Evolutionary conservation across 2,113 vertebrate species (phyloP).

Genomic region (Platichthys stellatus): DNA sequence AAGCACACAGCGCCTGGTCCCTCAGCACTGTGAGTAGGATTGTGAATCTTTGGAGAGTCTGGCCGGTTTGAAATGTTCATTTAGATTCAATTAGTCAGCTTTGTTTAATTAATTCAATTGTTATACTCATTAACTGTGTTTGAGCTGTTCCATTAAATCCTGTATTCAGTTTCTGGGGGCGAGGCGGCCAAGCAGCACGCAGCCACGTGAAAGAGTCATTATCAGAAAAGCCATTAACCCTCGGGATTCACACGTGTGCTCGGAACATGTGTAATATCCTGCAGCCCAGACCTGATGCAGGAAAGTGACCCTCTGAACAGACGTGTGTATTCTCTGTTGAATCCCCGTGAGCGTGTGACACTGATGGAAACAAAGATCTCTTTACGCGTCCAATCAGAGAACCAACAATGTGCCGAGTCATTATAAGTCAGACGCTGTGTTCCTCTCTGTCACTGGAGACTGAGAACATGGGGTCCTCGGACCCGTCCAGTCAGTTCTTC

Average conservation of each 20-base stretch:
- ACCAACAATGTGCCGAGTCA: slow-evolving; percentile 26
- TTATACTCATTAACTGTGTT: slow-evolving; percentile 65
- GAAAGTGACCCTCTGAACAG: too few species aligned
- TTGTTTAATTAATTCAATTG: slow-evolving; percentile 69
- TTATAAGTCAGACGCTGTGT: slow-evolving; percentile 42
- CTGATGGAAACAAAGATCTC: background rate
- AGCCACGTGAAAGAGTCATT: slow-evolving; percentile 52
- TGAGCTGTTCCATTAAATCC: slow-evolving; percentile 67
- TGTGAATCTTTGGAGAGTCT: slow-evolving; percentile 22
- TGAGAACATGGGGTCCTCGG: slow-evolving; percentile 41
- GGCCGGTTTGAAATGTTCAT: slow-evolving; percentile 57
- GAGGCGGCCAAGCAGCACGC: slow-evolving; percentile 29
- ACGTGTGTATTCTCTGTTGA: too few species aligned
- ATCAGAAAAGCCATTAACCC: slow-evolving; percentile 45
- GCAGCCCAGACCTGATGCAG: background rate
- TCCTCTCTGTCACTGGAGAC: slow-evolving; percentile 22
- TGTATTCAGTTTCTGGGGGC: slow-evolving; percentile 32
- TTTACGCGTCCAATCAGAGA: slow-evolving; percentile 21
- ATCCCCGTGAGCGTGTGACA: too few species aligned
- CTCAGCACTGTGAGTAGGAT: slow-evolving; percentile 21
- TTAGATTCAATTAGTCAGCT: slow-evolving; percentile 65
- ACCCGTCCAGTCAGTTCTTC: slow-evolving; percentile 51
- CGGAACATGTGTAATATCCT: too few species aligned
- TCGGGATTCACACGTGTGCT: background rate
- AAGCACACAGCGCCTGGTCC: background rate